Evolutionary conservation across 2,113 vertebrate species (phyloP).

Genomic region (Coracopsis vasa): DNA sequence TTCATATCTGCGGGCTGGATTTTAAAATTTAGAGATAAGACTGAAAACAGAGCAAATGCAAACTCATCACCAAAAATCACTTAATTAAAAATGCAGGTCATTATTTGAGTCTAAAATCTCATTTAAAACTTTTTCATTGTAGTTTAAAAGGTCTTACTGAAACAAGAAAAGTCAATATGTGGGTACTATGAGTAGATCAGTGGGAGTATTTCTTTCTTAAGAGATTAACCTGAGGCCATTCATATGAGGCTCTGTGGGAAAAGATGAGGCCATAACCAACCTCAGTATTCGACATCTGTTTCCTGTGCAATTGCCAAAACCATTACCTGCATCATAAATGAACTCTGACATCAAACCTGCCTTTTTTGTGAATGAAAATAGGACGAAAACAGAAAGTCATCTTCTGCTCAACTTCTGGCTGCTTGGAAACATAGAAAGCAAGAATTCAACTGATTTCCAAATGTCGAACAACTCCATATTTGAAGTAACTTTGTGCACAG

Average conservation of each 20-base stretch:
- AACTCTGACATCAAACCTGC: not conserved
- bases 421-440: not conserved
- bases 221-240: not conserved
- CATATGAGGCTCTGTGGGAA: not conserved
- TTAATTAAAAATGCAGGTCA: not conserved
- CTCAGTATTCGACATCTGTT: slow-evolving; percentile 11
- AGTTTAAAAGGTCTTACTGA: not conserved
- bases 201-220: not conserved
- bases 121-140: not conserved
- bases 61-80: not conserved
- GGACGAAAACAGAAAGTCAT: not conserved
- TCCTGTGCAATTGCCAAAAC: slow-evolving; percentile 36
- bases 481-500: not conserved
- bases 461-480: not conserved
- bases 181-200: not conserved
- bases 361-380: slow-evolving; percentile 53
- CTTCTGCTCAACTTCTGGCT: not conserved
- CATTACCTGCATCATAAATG: not conserved
- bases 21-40: not conserved
- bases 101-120: slow-evolving; percentile 10
- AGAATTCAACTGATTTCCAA: not conserved
- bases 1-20: not conserved
- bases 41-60: not conserved
- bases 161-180: not conserved
- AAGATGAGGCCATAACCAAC: not conserved